Percentiles rank a stretch among this genome's conserved stretches.
Conservation (phyloP, 2,888 invertebrate genomes). For the Synergus itoensis region DNA sequence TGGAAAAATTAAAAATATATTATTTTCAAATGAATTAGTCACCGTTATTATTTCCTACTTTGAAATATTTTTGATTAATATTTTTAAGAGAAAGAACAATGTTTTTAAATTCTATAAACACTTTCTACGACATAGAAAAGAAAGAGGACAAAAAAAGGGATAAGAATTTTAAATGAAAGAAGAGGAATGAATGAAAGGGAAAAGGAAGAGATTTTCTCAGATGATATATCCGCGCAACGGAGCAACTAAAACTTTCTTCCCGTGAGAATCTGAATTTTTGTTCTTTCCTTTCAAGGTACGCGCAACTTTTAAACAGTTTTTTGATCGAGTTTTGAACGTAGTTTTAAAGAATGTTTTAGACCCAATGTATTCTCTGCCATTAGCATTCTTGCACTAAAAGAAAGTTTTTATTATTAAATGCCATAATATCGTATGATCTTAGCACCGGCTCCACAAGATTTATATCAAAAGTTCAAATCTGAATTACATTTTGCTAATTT, state of each 20-base stretch:
- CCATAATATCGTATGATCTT: conserved; percentile 6
- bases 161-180: background rate
- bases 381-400: background rate
- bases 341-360: conserved; percentile 43
- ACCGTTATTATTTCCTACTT: background rate
- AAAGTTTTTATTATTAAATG: background rate
- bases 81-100: background rate
- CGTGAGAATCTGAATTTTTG: conserved; percentile 11
- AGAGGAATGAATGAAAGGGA: conserved; percentile 29
- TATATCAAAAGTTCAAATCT: background rate
- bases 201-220: conserved; percentile 36
- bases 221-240: conserved; percentile 31
- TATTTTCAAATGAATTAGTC: background rate
- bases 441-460: background rate
- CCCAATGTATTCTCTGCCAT: conserved; percentile 2
- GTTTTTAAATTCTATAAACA: conserved; percentile 1
- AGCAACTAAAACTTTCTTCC: conserved; percentile 47
- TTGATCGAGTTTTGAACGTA: conserved; percentile 49
- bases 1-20: too few relatives aligned
- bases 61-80: background rate
- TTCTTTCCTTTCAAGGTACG: conserved; percentile 24
- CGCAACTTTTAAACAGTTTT: conserved; percentile 42
- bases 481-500: background rate
- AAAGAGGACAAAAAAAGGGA: background rate
- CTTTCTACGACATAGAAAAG: background rate